Percentiles rank a stretch among this genome's conserved stretches.
These are phyloP conservation scores for Nysson spinosus DNA, from an alignment of 2,888 invertebrate genomes.

Conservation along the genomic window DNA sequence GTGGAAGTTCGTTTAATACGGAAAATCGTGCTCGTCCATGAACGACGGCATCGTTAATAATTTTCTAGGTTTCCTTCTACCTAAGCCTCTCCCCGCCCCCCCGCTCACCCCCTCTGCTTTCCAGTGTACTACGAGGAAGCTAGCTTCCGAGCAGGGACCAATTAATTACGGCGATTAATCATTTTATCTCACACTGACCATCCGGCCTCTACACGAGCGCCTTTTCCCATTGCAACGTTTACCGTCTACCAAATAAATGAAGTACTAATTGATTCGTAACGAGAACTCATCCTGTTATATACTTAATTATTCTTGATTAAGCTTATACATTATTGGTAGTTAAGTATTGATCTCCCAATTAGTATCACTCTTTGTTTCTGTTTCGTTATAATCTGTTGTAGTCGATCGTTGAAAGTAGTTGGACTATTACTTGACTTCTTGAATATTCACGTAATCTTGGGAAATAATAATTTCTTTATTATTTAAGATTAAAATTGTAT, in stretches of 20 bases:
- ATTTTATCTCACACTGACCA: slow-evolving; percentile 52
- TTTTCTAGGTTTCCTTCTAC: slow-evolving; percentile 35
- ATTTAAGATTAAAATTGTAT: too few species aligned
- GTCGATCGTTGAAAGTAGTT: too few species aligned
- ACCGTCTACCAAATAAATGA: slow-evolving; percentile 46
- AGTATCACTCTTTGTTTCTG: neutral
- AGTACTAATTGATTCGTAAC: slow-evolving; percentile 57
- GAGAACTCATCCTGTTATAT: neutral
- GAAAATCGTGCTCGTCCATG: slow-evolving; percentile 24
- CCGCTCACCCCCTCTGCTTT: slow-evolving; percentile 4
- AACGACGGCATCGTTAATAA: slow-evolving; percentile 49
- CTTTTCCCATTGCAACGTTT: neutral
- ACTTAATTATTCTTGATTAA: slow-evolving; percentile 8
- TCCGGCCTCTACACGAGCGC: slow-evolving; percentile 27
- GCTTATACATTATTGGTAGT: too few species aligned
- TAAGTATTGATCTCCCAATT: slow-evolving; percentile 1
- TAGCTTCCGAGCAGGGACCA: slow-evolving; percentile 30
- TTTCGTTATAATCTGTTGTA: too few species aligned
- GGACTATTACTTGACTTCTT: too few species aligned
- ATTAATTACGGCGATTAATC: slow-evolving; percentile 68
- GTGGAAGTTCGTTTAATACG: slow-evolving; percentile 37
- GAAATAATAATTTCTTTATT: too few species aligned
- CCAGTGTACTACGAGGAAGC: slow-evolving; percentile 38
- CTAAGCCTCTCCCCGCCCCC: slow-evolving; percentile 5
- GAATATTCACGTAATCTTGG: too few species aligned